Evolutionary conservation across 35 echinoderm and acorn worm species (phyloP).

Genomic region (Eucidaris tribuloides): DNA sequence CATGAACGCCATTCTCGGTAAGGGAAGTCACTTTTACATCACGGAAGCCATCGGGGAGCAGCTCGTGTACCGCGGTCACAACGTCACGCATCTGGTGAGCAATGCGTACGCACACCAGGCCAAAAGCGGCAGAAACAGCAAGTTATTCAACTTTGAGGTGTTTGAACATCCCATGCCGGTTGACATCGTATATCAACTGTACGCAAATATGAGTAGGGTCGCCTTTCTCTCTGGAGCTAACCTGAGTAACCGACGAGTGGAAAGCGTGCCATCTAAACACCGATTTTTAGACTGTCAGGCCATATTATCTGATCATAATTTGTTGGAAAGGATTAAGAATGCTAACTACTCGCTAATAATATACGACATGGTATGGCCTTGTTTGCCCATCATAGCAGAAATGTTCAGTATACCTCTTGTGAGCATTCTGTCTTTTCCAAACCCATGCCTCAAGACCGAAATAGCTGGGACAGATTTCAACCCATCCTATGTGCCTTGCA

Average conservation of each 20-base stretch:
- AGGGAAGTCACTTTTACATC: constrained; percentile 10
- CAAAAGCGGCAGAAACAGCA: background rate
- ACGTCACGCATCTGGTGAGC: constrained; percentile 8
- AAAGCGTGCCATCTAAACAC: background rate
- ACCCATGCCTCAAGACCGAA: constrained; percentile 7
- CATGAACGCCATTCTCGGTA: constrained; percentile 18
- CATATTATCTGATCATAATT: background rate
- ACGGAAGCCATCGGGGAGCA: constrained; percentile 4
- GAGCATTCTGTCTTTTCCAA: constrained; percentile 11
- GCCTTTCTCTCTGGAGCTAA: background rate
- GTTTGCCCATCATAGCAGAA: background rate
- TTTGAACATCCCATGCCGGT: background rate
- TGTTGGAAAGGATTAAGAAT: background rate
- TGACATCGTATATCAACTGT: constrained; percentile 2
- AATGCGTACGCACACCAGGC: background rate
- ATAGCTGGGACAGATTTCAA: constrained; percentile 11
- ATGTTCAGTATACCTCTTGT: constrained; percentile 10
- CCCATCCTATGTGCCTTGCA: constrained; percentile 17
- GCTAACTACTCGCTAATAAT: constrained; percentile 16
- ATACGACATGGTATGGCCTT: constrained; percentile 23
- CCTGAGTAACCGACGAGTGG: background rate
- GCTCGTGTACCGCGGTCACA: background rate
- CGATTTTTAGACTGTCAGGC: constrained; percentile 7
- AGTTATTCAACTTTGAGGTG: constrained; percentile 13
- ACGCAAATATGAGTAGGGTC: constrained; percentile 17